Evolutionary conservation across 2,113 vertebrate species (phyloP).

Genomic region (Columba livia): DNA sequence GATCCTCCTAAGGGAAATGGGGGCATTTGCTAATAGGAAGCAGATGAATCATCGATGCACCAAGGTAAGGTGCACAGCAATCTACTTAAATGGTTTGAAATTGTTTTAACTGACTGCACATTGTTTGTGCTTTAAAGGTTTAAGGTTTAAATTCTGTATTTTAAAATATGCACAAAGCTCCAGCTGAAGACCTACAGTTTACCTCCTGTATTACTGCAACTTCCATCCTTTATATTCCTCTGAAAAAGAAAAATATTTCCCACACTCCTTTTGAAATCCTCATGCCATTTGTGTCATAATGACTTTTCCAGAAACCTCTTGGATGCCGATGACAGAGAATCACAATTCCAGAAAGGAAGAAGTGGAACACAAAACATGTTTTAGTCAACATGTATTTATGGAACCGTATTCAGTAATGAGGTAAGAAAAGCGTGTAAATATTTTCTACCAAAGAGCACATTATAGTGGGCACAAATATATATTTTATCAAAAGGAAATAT

Average conservation of each 20-base stretch:
- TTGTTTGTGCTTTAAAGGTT: neutral
- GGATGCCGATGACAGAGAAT: conserved; percentile 5
- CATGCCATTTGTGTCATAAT: conserved; percentile 11
- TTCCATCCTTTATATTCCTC: neutral
- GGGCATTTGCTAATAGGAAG: neutral
- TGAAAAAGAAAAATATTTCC: neutral
- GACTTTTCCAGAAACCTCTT: conserved; percentile 33
- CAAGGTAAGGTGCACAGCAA: neutral
- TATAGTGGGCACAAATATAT: neutral
- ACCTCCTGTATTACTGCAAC: neutral
- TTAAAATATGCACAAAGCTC: neutral
- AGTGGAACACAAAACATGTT: neutral
- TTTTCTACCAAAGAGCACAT: neutral
- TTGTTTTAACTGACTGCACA: neutral
- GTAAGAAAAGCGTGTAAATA: neutral
- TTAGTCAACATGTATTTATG: neutral
- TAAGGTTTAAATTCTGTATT: neutral
- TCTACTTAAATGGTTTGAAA: neutral
- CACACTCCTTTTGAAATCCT: conserved; percentile 8
- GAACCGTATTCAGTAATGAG: neutral
- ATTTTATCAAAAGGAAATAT: neutral
- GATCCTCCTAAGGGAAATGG: neutral
- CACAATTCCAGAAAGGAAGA: neutral
- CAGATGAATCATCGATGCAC: neutral
- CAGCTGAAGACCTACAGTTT: neutral